A percentile compares a stretch with the other conserved stretches of the same genome.
Conservation (phyloP, 64 coral and sea anemone species). For the Hydrozoanthus tunicans region DNA sequence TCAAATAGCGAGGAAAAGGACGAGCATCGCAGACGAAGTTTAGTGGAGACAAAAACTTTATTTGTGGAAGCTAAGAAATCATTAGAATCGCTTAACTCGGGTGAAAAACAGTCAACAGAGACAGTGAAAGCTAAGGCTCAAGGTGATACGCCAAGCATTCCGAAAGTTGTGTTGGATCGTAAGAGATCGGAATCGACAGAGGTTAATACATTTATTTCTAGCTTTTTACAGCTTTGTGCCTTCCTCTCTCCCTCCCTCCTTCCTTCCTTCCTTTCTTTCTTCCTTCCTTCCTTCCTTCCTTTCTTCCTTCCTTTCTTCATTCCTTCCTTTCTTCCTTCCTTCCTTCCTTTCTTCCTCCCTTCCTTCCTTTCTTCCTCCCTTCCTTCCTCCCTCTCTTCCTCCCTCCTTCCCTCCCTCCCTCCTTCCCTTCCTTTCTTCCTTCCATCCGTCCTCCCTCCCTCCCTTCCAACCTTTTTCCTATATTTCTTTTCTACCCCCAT, state of each 20-base stretch:
- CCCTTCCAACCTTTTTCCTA: no score
- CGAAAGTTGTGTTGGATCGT: background rate
- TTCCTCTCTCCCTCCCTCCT: background rate
- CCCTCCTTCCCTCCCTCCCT: no score
- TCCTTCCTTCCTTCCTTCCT: background rate
- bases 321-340: no score
- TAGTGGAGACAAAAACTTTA: conserved; percentile 44
- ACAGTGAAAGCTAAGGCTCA: background rate
- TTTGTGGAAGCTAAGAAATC: conserved; percentile 53
- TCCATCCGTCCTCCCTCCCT: no score
- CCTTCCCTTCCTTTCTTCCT: no score
- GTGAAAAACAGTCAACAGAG: background rate
- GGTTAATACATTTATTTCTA: background rate
- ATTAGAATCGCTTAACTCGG: conserved; percentile 18
- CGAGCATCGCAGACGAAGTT: conserved; percentile 49
- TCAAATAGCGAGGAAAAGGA: conserved; percentile 71
- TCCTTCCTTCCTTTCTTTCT: background rate
- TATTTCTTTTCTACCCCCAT: no score
- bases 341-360: no score
- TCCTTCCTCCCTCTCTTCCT: no score
- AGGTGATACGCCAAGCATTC: background rate
- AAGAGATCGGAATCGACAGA: conserved; percentile 25
- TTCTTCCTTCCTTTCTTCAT: no score
- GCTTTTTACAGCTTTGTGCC: background rate
- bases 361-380: no score